These are phyloP conservation scores for Drosophila paramelanica DNA, from an alignment of 2,888 invertebrate genomes.

Conservation along the genomic window DNA sequence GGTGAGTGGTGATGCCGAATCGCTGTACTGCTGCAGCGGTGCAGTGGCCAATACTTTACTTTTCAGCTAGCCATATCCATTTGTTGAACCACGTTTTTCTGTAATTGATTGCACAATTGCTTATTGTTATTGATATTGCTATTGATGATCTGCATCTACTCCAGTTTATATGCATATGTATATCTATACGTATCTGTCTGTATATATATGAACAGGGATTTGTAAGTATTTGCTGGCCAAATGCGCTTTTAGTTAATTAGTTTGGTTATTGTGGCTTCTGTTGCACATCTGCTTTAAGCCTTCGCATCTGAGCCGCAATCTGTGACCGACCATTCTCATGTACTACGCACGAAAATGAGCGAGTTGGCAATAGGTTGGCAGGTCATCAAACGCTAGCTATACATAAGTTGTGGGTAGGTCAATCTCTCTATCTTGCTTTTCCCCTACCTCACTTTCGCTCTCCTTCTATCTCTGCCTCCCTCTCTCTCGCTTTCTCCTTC, in stretches of 20 bases:
- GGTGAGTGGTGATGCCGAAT: constrained; percentile 87
- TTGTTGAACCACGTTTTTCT: constrained; percentile 6
- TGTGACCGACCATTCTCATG: constrained; percentile 2
- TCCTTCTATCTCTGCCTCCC: not conserved
- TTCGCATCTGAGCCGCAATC: not conserved
- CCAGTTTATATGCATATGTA: not conserved
- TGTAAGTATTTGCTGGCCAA: not conserved
- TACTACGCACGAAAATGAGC: constrained; percentile 10
- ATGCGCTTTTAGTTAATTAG: not conserved
- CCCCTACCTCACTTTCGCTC: not conserved
- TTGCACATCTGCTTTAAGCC: constrained; percentile 9
- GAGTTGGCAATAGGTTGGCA: constrained; percentile 22
- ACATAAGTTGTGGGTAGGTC: not conserved
- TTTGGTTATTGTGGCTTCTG: constrained; percentile 2
- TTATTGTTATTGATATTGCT: constrained; percentile 15
- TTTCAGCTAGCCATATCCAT: constrained; percentile 10
- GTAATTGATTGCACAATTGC: constrained; percentile 6
- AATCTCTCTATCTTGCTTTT: not conserved
- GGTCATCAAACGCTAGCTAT: constrained; percentile 14
- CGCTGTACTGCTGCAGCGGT: not conserved
- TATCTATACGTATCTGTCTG: not conserved
- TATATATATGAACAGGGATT: not conserved
- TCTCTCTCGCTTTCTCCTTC: constrained; percentile 5
- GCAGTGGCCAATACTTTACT: not conserved
- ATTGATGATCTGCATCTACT: constrained; percentile 1